Conservation (phyloP, 1,140 invertebrate species). For the Trichonephila clavipes region DNA sequence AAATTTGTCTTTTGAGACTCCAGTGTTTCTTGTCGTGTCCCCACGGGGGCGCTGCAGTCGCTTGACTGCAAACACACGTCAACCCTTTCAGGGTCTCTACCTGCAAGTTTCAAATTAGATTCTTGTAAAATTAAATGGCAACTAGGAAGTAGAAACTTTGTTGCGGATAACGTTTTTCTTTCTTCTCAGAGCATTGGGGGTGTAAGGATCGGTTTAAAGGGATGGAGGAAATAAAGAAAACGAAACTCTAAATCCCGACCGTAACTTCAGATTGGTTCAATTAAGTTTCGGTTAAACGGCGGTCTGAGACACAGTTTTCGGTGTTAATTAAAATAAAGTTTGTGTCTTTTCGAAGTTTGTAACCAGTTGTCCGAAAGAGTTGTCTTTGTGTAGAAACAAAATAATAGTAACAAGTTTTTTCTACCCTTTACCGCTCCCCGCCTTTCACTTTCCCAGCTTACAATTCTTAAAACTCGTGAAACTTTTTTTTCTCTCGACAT, state of each 20-base stretch:
- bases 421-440: too few species aligned
- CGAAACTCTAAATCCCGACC: neutral
- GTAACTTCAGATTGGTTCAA: neutral
- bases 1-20: neutral
- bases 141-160: neutral
- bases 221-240: neutral
- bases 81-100: slow-evolving; percentile 2
- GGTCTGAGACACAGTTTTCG: neutral
- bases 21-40: neutral
- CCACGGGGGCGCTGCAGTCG: neutral
- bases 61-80: neutral
- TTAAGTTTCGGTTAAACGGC: neutral
- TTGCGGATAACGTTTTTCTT: neutral
- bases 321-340: neutral
- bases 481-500: too few species aligned
- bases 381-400: neutral
- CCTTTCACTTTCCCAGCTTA: too few species aligned
- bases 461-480: too few species aligned
- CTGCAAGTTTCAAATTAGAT: slow-evolving; percentile 17
- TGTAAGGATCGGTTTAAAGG: neutral
- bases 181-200: neutral
- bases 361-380: neutral
- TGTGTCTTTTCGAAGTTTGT: neutral
- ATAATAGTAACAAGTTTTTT: too few species aligned
- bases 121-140: slow-evolving; percentile 29